These are phyloP conservation scores for Colletes collaris DNA, from an alignment of 2,888 invertebrate species.

Conservation along the genomic window DNA sequence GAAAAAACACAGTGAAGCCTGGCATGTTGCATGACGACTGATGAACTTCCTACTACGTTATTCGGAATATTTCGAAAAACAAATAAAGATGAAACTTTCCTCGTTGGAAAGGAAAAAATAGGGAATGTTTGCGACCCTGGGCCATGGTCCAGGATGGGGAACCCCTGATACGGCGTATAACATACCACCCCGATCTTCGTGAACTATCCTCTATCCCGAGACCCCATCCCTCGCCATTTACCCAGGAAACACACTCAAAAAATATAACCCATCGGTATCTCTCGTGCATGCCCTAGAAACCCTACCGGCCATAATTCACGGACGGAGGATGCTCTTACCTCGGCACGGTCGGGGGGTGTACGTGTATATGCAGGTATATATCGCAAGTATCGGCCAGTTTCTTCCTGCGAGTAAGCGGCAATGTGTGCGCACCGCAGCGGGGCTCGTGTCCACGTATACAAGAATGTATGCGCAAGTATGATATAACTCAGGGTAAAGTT, in stretches of 20 bases:
- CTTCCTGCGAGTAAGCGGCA: slow-evolving; percentile 35
- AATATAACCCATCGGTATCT: slow-evolving; percentile 62
- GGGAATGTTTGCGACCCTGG: too few species aligned
- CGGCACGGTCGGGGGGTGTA: slow-evolving; percentile 39
- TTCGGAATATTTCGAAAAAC: too few species aligned
- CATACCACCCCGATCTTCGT: slow-evolving; percentile 26
- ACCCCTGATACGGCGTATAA: slow-evolving; percentile 16
- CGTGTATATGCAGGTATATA: slow-evolving; percentile 26
- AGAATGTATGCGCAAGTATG: slow-evolving; percentile 71
- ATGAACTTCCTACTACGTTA: too few species aligned
- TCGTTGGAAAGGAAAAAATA: too few species aligned
- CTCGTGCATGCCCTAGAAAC: slow-evolving; percentile 71
- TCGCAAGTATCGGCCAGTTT: slow-evolving; percentile 58
- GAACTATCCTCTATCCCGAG: slow-evolving; percentile 36
- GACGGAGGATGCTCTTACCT: slow-evolving; percentile 72
- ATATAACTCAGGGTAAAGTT: slow-evolving; percentile 78
- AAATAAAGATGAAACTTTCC: too few species aligned
- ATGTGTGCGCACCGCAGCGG: slow-evolving; percentile 20
- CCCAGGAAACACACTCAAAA: slow-evolving; percentile 61
- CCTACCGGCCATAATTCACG: slow-evolving; percentile 75
- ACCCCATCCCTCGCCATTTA: slow-evolving; percentile 47
- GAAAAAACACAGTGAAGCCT: too few species aligned
- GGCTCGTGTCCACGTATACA: slow-evolving; percentile 56
- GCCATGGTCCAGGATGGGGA: too few species aligned
- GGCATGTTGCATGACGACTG: too few species aligned